Percentiles rank a stretch among this genome's conserved stretches.
These are phyloP conservation scores for Lepus timidus DNA, from an alignment of 2,113 vertebrate genomes.

Conservation along the genomic window DNA sequence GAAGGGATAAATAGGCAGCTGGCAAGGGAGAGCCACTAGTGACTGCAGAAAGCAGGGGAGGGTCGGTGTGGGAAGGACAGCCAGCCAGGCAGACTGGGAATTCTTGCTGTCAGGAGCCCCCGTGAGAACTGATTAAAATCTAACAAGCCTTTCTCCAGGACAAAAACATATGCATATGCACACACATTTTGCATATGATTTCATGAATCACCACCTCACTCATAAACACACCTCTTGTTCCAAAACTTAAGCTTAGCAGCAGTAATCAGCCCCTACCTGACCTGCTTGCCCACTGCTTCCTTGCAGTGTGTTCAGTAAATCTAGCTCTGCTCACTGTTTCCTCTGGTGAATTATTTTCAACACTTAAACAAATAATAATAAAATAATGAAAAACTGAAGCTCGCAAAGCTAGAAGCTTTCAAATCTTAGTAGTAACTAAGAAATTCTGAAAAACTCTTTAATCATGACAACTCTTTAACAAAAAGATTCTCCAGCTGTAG, in stretches of 20 bases:
- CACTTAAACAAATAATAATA: too few species aligned
- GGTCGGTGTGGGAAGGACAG: neutral
- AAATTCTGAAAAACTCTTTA: constrained; percentile 24
- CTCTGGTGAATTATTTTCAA: too few species aligned
- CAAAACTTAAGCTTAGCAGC: neutral
- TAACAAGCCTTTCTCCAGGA: neutral
- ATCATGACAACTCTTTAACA: neutral
- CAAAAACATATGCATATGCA: neutral
- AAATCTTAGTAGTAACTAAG: neutral
- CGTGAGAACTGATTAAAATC: neutral
- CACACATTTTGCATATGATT: constrained; percentile 17
- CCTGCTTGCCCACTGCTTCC: too few species aligned
- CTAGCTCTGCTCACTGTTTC: too few species aligned
- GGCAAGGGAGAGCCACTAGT: neutral
- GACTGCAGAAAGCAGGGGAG: neutral
- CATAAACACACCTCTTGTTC: neutral
- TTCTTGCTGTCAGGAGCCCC: neutral
- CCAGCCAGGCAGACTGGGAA: neutral
- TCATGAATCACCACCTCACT: neutral
- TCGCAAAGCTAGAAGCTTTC: neutral
- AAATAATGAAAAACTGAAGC: neutral
- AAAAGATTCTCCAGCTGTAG: neutral
- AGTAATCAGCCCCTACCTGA: too few species aligned
- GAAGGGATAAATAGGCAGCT: neutral
- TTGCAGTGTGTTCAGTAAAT: too few species aligned